Evolutionary conservation across 2,888 invertebrate species (phyloP), one percentile per base, ranked within the genome.

Genomic region (Hirtodrosophila confusa): DNA sequence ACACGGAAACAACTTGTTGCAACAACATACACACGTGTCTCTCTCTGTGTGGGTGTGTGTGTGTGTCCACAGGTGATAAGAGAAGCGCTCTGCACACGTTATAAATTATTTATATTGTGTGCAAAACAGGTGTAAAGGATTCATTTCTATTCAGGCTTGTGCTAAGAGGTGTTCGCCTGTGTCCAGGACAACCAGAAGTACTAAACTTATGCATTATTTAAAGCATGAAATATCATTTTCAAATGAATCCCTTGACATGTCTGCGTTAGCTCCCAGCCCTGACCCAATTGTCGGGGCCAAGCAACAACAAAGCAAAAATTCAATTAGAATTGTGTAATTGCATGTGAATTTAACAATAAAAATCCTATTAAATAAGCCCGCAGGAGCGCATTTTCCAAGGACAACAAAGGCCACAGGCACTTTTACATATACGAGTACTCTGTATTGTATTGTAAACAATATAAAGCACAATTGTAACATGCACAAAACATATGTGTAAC

Each of bases 1-100:
- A 80, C 85, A 84, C 71, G 80, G 85, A 86, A 77, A 84, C 87
- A 80, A 80, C 87, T 80, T 80, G 87, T 86, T 86, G 80, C 80
- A 80, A 12, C 51, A 70, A 55, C 57, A 48, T 7, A 35, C 40
- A 11, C 27, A 12, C 39, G 29, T 17, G 8, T 57, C 17, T 40
- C 24, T 35, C 36, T n/a, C 10, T 29, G 39, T n/a, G n/a, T 29
- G 27, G 35, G 29, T 44, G 29, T 29, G 41, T 17, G 37, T 64
- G 50, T 41, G 47, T 23, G 43, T 54, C n/a, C n/a, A n/a, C n/a
- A n/a, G n/a, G 24, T 43, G 17, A n/a, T n/a, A n/a, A n/a, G 45
- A 41, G 55, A 41, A 29, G 56, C 40, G 48, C 54, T 54, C 44
- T 61, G 44, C 71, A 60, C 47, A 65, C 64, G 69, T 65, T 71